Evolutionary conservation across 2,113 vertebrate genomes (phyloP).

Genomic region (Tetraodon nigroviridis): DNA sequence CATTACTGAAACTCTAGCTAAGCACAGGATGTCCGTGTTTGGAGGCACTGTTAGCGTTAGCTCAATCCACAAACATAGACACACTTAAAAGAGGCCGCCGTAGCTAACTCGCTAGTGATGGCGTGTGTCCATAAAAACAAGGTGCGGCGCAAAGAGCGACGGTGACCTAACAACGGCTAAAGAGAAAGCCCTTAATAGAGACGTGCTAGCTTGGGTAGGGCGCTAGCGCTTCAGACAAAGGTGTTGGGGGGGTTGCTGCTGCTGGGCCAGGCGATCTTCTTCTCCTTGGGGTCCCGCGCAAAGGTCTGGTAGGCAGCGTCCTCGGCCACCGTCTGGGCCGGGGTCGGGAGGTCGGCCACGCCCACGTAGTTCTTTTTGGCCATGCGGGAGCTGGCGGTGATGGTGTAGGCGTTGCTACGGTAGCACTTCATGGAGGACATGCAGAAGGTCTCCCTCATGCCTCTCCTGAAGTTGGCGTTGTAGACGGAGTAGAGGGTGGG

Average conservation of each 20-base stretch:
- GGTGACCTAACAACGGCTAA: too few species aligned
- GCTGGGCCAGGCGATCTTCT: constrained; percentile 91
- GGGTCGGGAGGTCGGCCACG: constrained; percentile 80
- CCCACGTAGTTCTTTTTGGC: constrained; percentile 94
- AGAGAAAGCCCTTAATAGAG: too few species aligned
- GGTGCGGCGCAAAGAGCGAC: too few species aligned
- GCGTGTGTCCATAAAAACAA: too few species aligned
- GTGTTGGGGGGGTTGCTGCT: constrained; percentile 88
- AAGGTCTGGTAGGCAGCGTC: constrained; percentile 85
- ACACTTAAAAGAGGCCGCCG: too few species aligned
- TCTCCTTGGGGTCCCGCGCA: constrained; percentile 85
- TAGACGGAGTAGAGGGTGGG: constrained; percentile 85
- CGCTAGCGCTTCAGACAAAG: constrained; percentile 79
- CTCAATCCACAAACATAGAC: background rate
- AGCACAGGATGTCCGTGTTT: too few species aligned
- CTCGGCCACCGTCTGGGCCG: constrained; percentile 76
- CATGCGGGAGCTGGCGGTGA: constrained; percentile 90
- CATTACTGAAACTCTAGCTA: too few species aligned
- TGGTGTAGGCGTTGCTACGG: constrained; percentile 92
- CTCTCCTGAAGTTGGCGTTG: constrained; percentile 87
- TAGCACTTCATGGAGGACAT: constrained; percentile 98
- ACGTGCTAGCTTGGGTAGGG: background rate
- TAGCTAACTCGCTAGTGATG: too few species aligned
- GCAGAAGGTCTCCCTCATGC: constrained; percentile 93
- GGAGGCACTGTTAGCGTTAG: constrained; percentile 1